These are phyloP conservation scores for Mustela lutreola DNA, from an alignment of 2,113 vertebrate species.

Conservation along the genomic window DNA sequence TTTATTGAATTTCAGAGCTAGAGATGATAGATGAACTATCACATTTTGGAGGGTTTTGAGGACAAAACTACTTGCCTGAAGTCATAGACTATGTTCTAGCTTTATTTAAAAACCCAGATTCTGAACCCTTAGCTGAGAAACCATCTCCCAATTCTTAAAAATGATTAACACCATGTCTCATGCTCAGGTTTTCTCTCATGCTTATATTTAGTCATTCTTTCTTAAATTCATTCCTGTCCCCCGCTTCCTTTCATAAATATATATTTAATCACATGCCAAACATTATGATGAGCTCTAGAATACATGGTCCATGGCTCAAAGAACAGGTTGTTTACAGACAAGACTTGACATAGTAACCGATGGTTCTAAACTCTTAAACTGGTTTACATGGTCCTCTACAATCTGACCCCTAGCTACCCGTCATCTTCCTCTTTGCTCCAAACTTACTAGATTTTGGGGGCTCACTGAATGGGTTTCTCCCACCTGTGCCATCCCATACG, in stretches of 20 bases:
- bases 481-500: not conserved
- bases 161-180: not conserved
- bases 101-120: not conserved
- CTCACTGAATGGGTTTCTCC: not conserved
- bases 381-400: not conserved
- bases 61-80: not conserved
- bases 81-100: not conserved
- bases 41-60: not conserved
- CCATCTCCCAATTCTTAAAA: not conserved
- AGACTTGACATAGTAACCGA: not conserved
- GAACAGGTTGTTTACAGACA: not conserved
- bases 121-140: not conserved
- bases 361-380: not conserved
- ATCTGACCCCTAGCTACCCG: not conserved
- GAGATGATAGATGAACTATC: not conserved
- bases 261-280: not conserved
- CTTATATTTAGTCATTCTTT: not conserved
- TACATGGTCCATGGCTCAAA: not conserved
- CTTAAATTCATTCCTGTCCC: not conserved
- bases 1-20: conserved; percentile 31
- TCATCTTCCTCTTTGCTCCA: not conserved
- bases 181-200: not conserved
- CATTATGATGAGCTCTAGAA: not conserved
- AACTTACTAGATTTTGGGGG: not conserved
- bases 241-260: not conserved